A percentile compares a stretch with the other conserved stretches of the same genome.
Conservation (phyloP, 1,140 invertebrate genomes). For the Dreissena polymorpha region DNA sequence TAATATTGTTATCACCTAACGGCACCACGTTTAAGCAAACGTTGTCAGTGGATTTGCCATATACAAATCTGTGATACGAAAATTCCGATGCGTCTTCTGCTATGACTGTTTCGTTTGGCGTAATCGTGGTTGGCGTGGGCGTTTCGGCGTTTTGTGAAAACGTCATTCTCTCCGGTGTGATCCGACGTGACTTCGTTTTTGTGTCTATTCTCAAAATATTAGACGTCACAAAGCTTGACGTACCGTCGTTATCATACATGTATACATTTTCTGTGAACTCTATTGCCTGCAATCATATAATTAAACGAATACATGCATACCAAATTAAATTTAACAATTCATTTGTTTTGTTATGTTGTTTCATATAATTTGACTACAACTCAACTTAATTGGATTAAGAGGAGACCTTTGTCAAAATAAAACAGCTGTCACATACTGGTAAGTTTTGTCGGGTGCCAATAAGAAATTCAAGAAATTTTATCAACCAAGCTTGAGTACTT, state of each 20-base stretch:
- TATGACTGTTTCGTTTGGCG: background rate
- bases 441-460: too few species aligned
- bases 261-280: constrained; percentile 33
- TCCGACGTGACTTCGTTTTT: background rate
- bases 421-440: too few species aligned
- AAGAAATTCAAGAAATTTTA: too few species aligned
- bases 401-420: too few species aligned
- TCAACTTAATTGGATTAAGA: too few species aligned
- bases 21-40: constrained; percentile 11
- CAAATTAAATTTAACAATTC: too few species aligned
- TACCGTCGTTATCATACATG: constrained; percentile 45
- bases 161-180: background rate
- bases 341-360: too few species aligned
- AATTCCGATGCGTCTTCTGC: constrained; percentile 32
- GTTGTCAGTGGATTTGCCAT: constrained; percentile 17
- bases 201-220: constrained; percentile 14
- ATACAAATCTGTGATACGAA: constrained; percentile 25
- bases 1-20: background rate
- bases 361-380: too few species aligned
- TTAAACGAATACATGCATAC: too few species aligned
- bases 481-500: too few species aligned
- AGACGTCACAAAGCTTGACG: constrained; percentile 22
- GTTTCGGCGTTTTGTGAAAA: constrained; percentile 26
- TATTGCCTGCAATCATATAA: constrained; percentile 18
- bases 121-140: background rate